Base-by-base conservation (phyloP, 2,888 invertebrate species). In the Ochlodes sylvanus region DNA sequence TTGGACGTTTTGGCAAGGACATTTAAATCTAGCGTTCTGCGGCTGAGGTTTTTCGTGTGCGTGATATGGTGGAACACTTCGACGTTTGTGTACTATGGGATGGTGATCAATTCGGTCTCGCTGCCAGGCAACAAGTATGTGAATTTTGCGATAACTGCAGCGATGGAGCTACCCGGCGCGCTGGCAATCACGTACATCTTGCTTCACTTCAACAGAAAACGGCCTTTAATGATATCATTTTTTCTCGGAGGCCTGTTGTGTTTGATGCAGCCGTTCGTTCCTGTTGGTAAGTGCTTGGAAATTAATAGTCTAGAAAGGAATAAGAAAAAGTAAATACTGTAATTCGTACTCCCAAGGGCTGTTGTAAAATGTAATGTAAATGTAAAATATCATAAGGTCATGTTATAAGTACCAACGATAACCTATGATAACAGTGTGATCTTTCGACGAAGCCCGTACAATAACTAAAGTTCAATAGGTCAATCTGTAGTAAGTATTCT, bases 81-180 rank as follows among this genome's bases (percentile, higher is more conserved):
- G 60, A 95, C 96, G 0, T 95, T 97, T 71, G 95, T 97, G 0
- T 96, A 96, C 79, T 97, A 96, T 75, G 97, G 97, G 0, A 82
- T 97, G 71, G 95, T 95, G 1, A 92, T 97, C 38, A 97, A 96
- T 78, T 95, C 97, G 0, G 96, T 97, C 0, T 94, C 95, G 0
- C 84, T 97, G 41, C 94, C 95, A 74, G 97, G 97, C 3, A 95
- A 97, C 80, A 96, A 95, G 77, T 97, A 97, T 79, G 76, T 96
- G 1, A 97, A 97, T 83, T 97, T 96, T 76, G 95, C 95, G 4
- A 76, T 95, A 21, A 92, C 94, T 0, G 83, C 94, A 0, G 69
- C 94, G 0, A 90, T 95, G 7, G 96, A 92, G 71, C 82, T 96
- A 21, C 96, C 96, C 0, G 95, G 94, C 0, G 93, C 92, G 63